Base-by-base conservation (phyloP, 2,888 invertebrate species). In the Bugula neritina region DNA sequence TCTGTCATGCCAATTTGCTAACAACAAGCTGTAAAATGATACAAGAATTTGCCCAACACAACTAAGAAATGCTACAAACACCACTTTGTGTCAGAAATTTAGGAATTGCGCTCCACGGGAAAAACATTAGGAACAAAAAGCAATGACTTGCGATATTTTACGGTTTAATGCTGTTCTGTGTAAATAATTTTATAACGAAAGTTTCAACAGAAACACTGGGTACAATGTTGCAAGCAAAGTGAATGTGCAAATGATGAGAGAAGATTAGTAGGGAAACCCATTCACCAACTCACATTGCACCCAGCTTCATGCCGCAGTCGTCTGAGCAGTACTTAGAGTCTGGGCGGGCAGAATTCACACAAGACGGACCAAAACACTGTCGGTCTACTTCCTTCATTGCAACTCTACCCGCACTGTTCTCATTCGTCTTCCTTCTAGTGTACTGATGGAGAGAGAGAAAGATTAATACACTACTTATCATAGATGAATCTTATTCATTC, bases 321-420 rank as follows among this genome's bases (percentile, higher is more conserved):
- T 94, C 90, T 5, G 92, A 91, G 81, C 98, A 98, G 81, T 97
- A 98, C 85, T 97, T 97, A 73, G 94, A 94, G 54, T 89, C 89
- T 0, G 88, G 86, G 21, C 90, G 87, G 0, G 96, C 92, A 54
- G 90, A 89, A 73, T 90, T 88, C 0, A 88, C 87, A 83, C 99
- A 99, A 72, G 90, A 89, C 0, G 95, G 96, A 0, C 97, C 97
- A 80, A 91, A 91, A 83, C 98, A 99, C 80, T 98, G 97, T 54
- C 91, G 85, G 0, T 90, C 87, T 27, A 79, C 77, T 34, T 78
- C 75, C 1, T 79, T 80, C 27, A 80, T 80, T 52, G 76, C 79
- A 35, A 72, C 71, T 54, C 75, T 75, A 3, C 54, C 34, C 1
- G 29, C 55, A 17, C 73, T 54, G 21, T 72, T 10, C 27, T 55